Percentiles rank a stretch among this genome's conserved stretches.
Conservation (phyloP, 2,888 invertebrate genomes). For the Morinoia aosen region DNA sequence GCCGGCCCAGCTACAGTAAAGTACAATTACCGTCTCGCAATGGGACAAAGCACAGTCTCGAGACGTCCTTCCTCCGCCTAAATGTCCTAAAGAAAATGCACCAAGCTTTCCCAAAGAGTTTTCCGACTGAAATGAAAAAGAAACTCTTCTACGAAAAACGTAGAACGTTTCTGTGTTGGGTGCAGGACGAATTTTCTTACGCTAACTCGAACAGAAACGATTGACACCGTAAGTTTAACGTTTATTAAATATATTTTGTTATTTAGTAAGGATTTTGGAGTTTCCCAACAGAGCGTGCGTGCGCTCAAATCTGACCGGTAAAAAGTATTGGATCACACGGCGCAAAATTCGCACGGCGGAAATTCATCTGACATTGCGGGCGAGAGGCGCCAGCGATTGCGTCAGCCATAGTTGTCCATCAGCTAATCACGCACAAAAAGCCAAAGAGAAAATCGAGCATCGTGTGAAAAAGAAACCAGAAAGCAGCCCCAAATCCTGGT, state of each 20-base stretch:
- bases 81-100: slow-evolving; percentile 37
- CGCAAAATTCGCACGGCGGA: neutral
- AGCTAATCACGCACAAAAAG: slow-evolving; percentile 40
- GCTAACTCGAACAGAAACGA: neutral
- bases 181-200: neutral
- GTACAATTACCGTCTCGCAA: slow-evolving; percentile 29
- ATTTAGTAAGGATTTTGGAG: neutral
- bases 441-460: slow-evolving; percentile 23
- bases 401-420: slow-evolving; percentile 6
- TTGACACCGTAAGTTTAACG: neutral
- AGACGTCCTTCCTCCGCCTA: neutral
- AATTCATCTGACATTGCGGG: neutral
- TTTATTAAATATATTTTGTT: neutral
- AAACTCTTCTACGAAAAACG: neutral
- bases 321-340: neutral
- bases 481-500: slow-evolving; percentile 39
- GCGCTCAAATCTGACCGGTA: neutral
- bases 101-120: slow-evolving; percentile 5
- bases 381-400: neutral
- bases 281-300: neutral
- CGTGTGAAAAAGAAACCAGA: slow-evolving; percentile 25
- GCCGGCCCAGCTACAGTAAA: slow-evolving; percentile 19
- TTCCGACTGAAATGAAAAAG: neutral
- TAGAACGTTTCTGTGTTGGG: neutral
- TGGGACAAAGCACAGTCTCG: slow-evolving; percentile 27